These are phyloP conservation scores for Carposina sasakii DNA, from an alignment of 1,140 invertebrate genomes.

Conservation along the genomic window DNA sequence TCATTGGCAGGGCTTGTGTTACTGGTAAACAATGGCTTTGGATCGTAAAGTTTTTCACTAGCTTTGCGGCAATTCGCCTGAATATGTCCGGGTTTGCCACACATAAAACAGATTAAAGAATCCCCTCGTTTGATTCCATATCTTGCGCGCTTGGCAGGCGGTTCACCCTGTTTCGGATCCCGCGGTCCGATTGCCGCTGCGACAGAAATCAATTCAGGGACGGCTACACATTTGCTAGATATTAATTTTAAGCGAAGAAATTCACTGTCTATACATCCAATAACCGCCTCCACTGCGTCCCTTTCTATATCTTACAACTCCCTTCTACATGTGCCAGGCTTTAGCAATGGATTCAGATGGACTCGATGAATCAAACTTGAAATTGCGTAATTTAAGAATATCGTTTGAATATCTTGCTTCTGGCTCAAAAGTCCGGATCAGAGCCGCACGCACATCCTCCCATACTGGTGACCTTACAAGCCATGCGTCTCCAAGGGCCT, in stretches of 20 bases:
- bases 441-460: not conserved
- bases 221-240: not conserved
- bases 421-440: not conserved
- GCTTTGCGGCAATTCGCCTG: constrained; percentile 1
- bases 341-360: constrained; percentile 6
- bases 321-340: constrained; percentile 7
- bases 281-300: constrained; percentile 2
- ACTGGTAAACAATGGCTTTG: constrained; percentile 1
- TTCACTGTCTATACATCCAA: constrained; percentile 3
- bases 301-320: constrained; percentile 8
- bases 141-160: constrained; percentile 9
- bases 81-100: constrained; percentile 7
- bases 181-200: not conserved
- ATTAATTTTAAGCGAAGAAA: not conserved
- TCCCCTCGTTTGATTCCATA: not conserved
- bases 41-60: not conserved
- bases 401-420: constrained; percentile 5
- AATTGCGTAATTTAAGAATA: constrained; percentile 9
- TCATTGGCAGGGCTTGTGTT: not conserved
- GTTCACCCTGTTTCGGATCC: not conserved
- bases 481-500: not conserved
- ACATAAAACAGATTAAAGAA: constrained; percentile 4
- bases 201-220: constrained; percentile 4
- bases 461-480: not conserved
- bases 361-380: not conserved